Conservation (phyloP, 2,888 invertebrate species). For the Limnephilus rhombicus region DNA sequence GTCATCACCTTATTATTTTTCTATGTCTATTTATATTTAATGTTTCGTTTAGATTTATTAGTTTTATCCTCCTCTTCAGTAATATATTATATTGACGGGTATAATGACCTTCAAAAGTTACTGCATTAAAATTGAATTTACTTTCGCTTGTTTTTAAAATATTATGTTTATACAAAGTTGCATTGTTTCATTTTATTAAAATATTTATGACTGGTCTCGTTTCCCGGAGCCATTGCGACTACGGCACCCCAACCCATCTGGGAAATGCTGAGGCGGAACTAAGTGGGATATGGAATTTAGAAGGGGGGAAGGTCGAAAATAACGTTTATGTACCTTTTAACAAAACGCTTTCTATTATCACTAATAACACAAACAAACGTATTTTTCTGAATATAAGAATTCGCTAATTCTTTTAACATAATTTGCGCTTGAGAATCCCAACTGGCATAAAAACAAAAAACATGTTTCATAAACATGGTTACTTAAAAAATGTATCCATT, state of each 20-base stretch:
- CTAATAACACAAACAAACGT: not conserved
- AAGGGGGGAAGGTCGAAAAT: not conserved
- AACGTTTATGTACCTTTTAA: not conserved
- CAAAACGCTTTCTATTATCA: not conserved
- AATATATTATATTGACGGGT: no score
- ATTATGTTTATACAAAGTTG: no score
- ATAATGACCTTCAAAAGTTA: no score
- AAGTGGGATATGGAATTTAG: not conserved
- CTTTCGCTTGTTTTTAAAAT: not conserved
- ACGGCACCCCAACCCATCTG: not conserved
- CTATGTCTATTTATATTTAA: no score
- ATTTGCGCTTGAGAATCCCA: not conserved
- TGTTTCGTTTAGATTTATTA: no score
- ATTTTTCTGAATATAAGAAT: no score
- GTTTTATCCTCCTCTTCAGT: no score
- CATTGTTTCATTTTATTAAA: no score
- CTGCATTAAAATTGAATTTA: not conserved
- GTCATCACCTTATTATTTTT: no score
- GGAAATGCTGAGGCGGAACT: not conserved
- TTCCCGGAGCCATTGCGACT: not conserved
- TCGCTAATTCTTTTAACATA: no score
- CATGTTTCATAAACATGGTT: no score
- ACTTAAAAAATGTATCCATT: no score
- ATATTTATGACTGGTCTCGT: not conserved
- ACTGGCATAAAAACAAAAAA: not conserved